A percentile compares a stretch with the other conserved stretches of the same genome.
Conservation (phyloP, 2,113 vertebrate genomes). For the Vombatus ursinus region DNA sequence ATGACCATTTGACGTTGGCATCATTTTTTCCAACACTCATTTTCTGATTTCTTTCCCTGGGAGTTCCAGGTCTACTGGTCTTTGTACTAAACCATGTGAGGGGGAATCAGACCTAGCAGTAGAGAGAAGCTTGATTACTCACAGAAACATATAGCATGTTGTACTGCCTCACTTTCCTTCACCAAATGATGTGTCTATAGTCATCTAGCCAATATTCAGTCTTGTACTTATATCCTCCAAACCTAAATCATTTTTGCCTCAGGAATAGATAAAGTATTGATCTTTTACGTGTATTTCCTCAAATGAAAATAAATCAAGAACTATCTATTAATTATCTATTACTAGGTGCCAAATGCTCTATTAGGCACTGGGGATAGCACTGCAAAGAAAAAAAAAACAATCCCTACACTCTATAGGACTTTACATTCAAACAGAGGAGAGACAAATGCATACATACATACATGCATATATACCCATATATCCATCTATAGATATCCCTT, state of each 20-base stretch:
- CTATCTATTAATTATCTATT: background rate
- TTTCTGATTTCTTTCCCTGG: background rate
- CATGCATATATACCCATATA: background rate
- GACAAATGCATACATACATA: background rate
- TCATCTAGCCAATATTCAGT: background rate
- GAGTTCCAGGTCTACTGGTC: background rate
- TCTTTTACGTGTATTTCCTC: background rate
- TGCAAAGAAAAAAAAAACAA: background rate
- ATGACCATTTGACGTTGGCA: background rate
- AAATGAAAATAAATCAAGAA: background rate
- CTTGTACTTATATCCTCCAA: background rate
- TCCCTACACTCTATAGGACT: background rate
- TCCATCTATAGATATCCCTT: background rate
- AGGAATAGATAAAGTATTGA: background rate
- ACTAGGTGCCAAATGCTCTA: background rate
- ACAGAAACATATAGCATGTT: background rate
- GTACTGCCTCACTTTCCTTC: background rate
- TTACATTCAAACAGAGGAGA: background rate
- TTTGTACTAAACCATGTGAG: background rate
- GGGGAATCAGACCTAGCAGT: background rate
- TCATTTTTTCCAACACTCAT: background rate
- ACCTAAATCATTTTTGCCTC: background rate
- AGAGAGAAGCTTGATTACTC: background rate
- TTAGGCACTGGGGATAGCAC: background rate
- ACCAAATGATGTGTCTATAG: background rate